Conservation (phyloP, 2,797 vertebrate species). For the Iguana delicatissima region DNA sequence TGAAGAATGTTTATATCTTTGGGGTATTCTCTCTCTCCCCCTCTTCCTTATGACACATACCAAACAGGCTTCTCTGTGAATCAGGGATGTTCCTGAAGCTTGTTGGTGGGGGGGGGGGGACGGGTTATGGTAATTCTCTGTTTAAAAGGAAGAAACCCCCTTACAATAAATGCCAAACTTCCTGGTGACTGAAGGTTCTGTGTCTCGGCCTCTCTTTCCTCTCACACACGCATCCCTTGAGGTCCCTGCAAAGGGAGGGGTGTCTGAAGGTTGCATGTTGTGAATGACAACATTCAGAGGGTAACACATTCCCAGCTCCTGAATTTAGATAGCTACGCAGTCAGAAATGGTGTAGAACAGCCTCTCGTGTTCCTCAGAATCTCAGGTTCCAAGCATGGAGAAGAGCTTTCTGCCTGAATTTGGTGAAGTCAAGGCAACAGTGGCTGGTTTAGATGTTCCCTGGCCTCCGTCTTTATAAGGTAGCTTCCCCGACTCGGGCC, state of each 20-base stretch:
- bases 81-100: background rate
- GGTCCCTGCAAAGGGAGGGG: background rate
- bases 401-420: too few species aligned
- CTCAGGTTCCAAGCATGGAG: background rate
- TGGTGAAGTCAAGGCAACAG: too few species aligned
- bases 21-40: background rate
- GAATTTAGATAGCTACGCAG: too few species aligned
- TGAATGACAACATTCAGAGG: too few species aligned
- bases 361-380: background rate
- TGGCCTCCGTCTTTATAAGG: too few species aligned
- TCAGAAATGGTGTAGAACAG: too few species aligned
- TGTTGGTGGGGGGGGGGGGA: background rate
- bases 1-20: background rate
- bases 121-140: slow-evolving; percentile 44
- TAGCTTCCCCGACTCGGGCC: too few species aligned
- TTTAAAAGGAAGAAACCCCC: slow-evolving; percentile 15
- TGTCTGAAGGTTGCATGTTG: too few species aligned
- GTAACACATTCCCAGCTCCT: too few species aligned
- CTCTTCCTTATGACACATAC: too few species aligned
- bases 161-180: slow-evolving; percentile 68
- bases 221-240: background rate
- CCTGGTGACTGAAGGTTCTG: background rate
- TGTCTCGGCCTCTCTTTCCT: background rate
- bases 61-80: background rate
- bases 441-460: too few species aligned